Evolutionary conservation across 1,140 invertebrate species (phyloP), one percentile per base, ranked within the genome.

Genomic region (Frieseomelitta varia): DNA sequence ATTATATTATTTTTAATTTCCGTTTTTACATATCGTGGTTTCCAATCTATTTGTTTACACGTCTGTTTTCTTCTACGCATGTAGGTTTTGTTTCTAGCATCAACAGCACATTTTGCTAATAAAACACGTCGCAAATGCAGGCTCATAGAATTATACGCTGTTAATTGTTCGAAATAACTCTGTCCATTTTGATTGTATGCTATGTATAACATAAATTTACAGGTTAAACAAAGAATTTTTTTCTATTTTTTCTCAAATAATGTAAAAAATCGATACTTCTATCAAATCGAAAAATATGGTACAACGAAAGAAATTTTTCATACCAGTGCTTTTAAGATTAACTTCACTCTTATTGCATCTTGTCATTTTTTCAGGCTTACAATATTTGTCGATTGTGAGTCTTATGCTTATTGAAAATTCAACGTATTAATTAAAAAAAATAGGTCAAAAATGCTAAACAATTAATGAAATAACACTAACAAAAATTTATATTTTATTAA

Each of bases 321-420:
- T 88, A 94, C 93, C 93, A 79, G 92, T 92, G 85, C 94, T 94
- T 85, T 94, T 94, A 53, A 93, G 85, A 87, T 89, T 91, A 71
- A 86, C 65, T 78, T 86, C 80, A 15, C 85, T 79, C 71, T 73
- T 85, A 30, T 88, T 90, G 30, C 90, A 93, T 91, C 88, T 91
- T 85, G 91, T 93, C 93, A 94, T 94, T 81, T 87, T 87, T 88
- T 63, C 27, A 55, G 53, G 17, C 2, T 14, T 63, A 65, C 51
- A 63, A 30, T 47, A 30, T 56, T 39, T 69, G n/a, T 14, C 0
- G 71, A 34, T 61, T 27, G 67, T 53, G 76, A 6, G 39, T 56
- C 21, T 19, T 67, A n/a, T n/a, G n/a, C n/a, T n/a, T n/a, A n/a
- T 19, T 34, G 63, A 27, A 55, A 68, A 55, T n/a, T 77, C 27